phyloP scores from a whole-genome alignment of 2,113 vertebrate species.

The Rhea pennata region DNA sequence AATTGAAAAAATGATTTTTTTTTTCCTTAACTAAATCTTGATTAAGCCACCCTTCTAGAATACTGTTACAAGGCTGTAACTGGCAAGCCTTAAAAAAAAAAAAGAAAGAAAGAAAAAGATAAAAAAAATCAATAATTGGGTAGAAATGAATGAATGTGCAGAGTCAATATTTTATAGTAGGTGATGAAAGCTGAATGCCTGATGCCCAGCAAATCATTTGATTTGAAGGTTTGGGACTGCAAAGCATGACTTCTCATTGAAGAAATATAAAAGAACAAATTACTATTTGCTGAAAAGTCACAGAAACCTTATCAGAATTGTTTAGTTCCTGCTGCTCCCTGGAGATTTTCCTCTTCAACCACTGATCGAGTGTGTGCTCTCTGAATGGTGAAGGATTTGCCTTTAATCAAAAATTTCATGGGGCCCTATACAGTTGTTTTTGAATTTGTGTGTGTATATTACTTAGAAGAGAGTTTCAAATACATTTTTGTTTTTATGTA shows the following conservation, averaged over 20 bases:
- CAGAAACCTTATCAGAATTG: constrained; percentile 62
- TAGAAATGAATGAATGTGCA: constrained; percentile 32
- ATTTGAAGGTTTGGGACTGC: constrained; percentile 63
- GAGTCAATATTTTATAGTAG: constrained; percentile 58
- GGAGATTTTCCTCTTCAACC: constrained; percentile 50
- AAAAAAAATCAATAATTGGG: constrained; percentile 34
- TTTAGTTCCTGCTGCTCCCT: constrained; percentile 60
- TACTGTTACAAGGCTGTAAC: neutral
- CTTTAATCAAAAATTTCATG: constrained; percentile 65
- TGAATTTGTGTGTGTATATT: neutral
- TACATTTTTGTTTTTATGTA: constrained; percentile 16
- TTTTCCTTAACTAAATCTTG: constrained; percentile 23
- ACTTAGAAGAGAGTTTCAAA: neutral
- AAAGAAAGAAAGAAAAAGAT: neutral
- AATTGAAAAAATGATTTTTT: neutral
- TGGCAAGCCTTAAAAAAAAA: neutral
- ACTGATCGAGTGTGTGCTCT: constrained; percentile 52
- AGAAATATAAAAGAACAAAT: constrained; percentile 69
- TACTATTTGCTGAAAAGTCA: constrained; percentile 56
- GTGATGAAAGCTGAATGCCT: constrained; percentile 43
- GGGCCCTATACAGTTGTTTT: neutral
- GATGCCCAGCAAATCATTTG: constrained; percentile 62
- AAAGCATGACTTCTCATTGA: constrained; percentile 59
- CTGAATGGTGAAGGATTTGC: constrained; percentile 66
- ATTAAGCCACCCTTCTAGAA: constrained; percentile 18